Base-by-base conservation (phyloP, 1,140 invertebrate genomes). In the Drosophila lacteicornis region DNA sequence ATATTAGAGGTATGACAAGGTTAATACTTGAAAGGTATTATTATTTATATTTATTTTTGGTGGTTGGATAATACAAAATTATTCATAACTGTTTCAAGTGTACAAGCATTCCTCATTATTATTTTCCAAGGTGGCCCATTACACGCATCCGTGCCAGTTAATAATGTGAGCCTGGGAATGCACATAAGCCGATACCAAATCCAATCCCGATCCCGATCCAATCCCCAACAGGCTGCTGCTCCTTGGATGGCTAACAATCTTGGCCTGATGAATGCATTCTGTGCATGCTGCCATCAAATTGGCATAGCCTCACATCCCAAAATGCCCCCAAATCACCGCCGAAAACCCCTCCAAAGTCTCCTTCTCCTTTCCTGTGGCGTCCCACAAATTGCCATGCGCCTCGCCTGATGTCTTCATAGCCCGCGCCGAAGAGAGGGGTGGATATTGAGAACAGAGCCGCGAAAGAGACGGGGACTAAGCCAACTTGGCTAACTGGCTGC, bases 341-440 rank as follows among this genome's bases (percentile, higher is more conserved):
- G 13, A 40, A 25, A 42, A 11, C 66, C 25, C 38, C 33, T 38
- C 50, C 43, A 49, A 67, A 59, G 33, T 56, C 51, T 36, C 55
- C 53, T 19, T 38, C 43, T 43, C 53, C 50, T 43, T 53, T 76
- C 22, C 67, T 75, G 80, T 87, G 84, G 84, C 84, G 84, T 87
- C 85, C 84, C 84, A 88, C 84, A 87, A 87, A 87, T 87, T 87
- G 84, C 80, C 78, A 71, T 87, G 85, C 85, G 86, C 86, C 85
- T 79, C 58, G 66, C 81, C 77, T 90, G 85, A 90, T 85, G 86
- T 90, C 85, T 90, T 85, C 81, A 90, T 90, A 81, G 74, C 55
- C 55, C 67, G 69, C 43, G 53, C 36, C 36, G 55, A 38, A 45
- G 51, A 79, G 69, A 19, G 66, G 45, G 58, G 40, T 42, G 30